Percentiles rank a stretch among this genome's conserved stretches.
These are phyloP conservation scores for Euwallacea similis DNA, from an alignment of 1,140 invertebrate species.

Conservation along the genomic window DNA sequence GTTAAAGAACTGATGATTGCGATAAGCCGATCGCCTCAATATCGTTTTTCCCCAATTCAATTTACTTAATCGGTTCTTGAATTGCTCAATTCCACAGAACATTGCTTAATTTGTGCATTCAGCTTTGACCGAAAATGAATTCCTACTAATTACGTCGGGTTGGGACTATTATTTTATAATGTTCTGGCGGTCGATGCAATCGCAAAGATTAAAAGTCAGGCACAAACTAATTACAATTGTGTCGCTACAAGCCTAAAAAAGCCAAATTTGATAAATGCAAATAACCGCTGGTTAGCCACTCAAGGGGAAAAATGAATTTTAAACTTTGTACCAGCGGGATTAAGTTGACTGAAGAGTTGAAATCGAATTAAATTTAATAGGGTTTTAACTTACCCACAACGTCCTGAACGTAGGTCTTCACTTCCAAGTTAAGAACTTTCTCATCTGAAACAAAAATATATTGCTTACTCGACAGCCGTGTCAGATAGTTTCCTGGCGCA, in stretches of 20 bases:
- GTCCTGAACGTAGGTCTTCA: conserved; percentile 29
- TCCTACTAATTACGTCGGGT: conserved; percentile 31
- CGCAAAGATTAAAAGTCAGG: no score
- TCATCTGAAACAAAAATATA: conserved; percentile 31
- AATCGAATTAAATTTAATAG: conserved; percentile 6
- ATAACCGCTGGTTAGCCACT: background rate
- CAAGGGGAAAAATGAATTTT: conserved; percentile 9
- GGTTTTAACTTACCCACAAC: conserved; percentile 20
- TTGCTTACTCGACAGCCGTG: no score
- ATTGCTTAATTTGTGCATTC: conserved; percentile 38
- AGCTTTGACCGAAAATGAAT: conserved; percentile 33
- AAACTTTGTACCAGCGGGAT: background rate
- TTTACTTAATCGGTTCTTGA: conserved; percentile 31
- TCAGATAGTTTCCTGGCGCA: no score
- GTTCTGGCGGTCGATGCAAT: conserved; percentile 15
- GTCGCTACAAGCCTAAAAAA: no score
- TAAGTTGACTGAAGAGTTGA: background rate
- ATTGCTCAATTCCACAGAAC: conserved; percentile 33
- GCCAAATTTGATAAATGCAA: no score
- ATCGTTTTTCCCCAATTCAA: conserved; percentile 23
- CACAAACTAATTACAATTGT: no score
- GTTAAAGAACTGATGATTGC: background rate
- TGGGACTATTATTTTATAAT: conserved; percentile 28
- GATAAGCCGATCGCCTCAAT: conserved; percentile 4
- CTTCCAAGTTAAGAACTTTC: conserved; percentile 29